Evolutionary conservation across 2,888 invertebrate species (phyloP), one percentile per base, ranked within the genome.

Genomic region (Phortica okadai): DNA sequence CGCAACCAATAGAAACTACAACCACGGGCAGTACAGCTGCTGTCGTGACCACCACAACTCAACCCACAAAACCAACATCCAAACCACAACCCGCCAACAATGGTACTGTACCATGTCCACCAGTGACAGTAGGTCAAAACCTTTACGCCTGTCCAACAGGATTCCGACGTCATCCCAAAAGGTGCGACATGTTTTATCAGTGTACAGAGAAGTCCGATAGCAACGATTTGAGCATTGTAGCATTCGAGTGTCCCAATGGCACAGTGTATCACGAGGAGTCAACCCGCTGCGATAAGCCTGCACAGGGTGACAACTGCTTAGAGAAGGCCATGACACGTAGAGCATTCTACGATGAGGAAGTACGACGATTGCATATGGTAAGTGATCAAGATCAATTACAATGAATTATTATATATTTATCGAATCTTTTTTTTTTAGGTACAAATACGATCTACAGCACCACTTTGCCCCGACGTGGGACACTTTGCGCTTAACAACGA

Each of bases 101-200:
- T 41, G 77, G 83, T n/a, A 81, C 72, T 76, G 81, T 80, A 33
- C 88, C 89, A 3, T 91, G 91, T 42, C 91, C 91, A 1, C 44
- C 84, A 42, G 87, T 83, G 6, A 84, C 81, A 5, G 94, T 94
- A 25, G 94, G 95, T 79, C 96, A 97, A 91, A 92, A 94, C 80
- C 91, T 94, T 14, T 93, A 95, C 76, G 94, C 96, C 1, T 97
- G 97, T 88, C 97, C 97, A 8, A 95, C 96, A 6, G 96, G 96
- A 56, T 97, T 97, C 91, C 93, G 93, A 87, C 93, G 96, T 80
- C 96, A 97, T 93, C 96, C 97, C 0, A 95, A 95, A 89, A 94
- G 95, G 87, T 97, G 97, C 85, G 95, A 96, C 86, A 91, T 96
- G 83, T 96, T 97, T 92, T 97, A 97, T 89, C 97, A 97, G 90